Conservation (phyloP, 2,888 invertebrate genomes). For the Eilema sororculum region DNA sequence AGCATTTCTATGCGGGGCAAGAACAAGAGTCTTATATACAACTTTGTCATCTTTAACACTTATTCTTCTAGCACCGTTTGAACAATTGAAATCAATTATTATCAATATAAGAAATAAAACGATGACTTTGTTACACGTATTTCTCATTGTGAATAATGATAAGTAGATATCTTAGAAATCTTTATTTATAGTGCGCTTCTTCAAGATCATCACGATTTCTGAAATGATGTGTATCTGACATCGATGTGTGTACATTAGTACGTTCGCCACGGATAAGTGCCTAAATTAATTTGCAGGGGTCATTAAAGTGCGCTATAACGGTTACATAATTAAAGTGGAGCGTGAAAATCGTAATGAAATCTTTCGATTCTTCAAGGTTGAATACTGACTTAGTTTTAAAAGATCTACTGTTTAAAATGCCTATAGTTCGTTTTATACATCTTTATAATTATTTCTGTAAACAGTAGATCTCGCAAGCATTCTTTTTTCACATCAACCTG, state of each 20-base stretch:
- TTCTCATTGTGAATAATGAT: constrained; percentile 63
- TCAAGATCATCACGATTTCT: constrained; percentile 73
- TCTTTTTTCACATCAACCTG: too few species aligned
- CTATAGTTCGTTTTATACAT: too few species aligned
- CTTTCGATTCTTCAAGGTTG: neutral
- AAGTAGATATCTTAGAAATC: constrained; percentile 64
- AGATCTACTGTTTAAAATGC: neutral
- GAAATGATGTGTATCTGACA: constrained; percentile 41
- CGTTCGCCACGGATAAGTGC: constrained; percentile 12
- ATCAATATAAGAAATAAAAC: constrained; percentile 15
- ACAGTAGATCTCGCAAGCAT: too few species aligned
- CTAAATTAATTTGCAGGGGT: constrained; percentile 5
- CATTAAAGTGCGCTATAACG: constrained; percentile 5
- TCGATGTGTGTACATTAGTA: neutral
- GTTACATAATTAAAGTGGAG: constrained; percentile 8
- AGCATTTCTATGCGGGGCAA: constrained; percentile 63
- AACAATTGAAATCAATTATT: constrained; percentile 20
- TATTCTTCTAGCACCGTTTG: constrained; percentile 29
- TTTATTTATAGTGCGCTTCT: constrained; percentile 74
- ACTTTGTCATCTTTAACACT: constrained; percentile 47
- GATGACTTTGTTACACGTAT: constrained; percentile 26
- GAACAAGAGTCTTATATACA: constrained; percentile 66
- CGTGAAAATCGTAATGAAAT: constrained; percentile 5
- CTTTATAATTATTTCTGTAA: too few species aligned
- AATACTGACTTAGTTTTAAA: neutral